A percentile compares a stretch with the other conserved stretches of the same genome.
Conservation (phyloP, 2,888 invertebrate species). For the Herminia tarsipennalis region DNA sequence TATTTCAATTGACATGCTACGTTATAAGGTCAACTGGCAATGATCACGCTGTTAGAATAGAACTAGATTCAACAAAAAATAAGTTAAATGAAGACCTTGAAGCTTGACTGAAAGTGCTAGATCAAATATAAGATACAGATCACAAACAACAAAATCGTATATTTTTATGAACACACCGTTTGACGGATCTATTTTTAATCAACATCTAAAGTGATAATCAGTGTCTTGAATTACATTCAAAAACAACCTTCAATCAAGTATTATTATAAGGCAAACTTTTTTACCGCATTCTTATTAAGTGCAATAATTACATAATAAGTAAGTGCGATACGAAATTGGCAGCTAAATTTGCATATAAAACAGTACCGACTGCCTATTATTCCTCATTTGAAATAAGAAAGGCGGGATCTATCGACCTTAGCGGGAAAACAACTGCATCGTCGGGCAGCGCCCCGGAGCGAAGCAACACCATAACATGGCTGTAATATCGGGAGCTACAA, state of each 20-base stretch:
- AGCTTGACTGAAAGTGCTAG: no score
- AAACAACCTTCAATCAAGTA: conserved; percentile 24
- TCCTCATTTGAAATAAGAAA: conserved; percentile 28
- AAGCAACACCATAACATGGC: conserved; percentile 69
- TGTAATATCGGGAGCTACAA: conserved; percentile 74
- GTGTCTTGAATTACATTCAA: not conserved
- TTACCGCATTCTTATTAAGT: conserved; percentile 15
- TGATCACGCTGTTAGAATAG: no score
- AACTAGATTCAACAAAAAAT: no score
- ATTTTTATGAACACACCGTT: no score
- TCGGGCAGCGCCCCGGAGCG: conserved; percentile 68
- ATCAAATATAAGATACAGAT: no score
- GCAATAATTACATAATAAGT: conserved; percentile 32
- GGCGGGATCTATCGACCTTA: conserved; percentile 38
- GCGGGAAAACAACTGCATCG: conserved; percentile 47
- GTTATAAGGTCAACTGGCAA: no score
- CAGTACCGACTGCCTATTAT: conserved; percentile 40
- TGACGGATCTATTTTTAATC: conserved; percentile 13
- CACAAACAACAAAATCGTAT: no score
- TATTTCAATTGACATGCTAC: no score
- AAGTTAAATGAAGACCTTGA: no score
- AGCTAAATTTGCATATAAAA: conserved; percentile 20
- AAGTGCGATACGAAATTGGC: conserved; percentile 25
- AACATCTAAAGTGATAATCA: conserved; percentile 5
- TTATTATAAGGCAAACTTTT: conserved; percentile 11